Evolutionary conservation across 2,797 vertebrate genomes (phyloP).

Genomic region (Girardinus metallicus): DNA sequence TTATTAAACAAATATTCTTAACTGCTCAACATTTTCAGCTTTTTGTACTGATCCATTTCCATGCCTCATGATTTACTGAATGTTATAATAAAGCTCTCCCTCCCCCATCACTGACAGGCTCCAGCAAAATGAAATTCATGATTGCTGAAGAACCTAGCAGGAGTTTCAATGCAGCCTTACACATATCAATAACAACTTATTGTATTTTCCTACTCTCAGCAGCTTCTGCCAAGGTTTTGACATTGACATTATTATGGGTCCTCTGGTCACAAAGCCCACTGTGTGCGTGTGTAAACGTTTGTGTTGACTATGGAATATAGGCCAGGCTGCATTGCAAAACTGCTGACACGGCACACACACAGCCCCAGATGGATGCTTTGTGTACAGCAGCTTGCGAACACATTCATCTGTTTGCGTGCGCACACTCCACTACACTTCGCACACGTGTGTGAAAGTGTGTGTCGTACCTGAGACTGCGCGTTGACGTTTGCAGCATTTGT

Average conservation of each 20-base stretch:
- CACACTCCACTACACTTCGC: not conserved
- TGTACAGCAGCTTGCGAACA: conserved; percentile 7
- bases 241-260: conserved; percentile 37
- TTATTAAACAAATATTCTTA: not conserved
- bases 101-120: not conserved
- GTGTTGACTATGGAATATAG: conserved; percentile 37
- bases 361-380: conserved; percentile 5
- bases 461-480: conserved; percentile 93
- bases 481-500: conserved; percentile 92
- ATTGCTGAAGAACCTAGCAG: not conserved
- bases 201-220: conserved; percentile 1
- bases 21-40: not conserved
- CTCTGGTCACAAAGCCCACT: conserved; percentile 30
- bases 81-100: not conserved
- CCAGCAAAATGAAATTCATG: not conserved
- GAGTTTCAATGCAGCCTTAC: not conserved
- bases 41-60: not conserved
- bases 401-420: conserved; percentile 25
- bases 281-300: conserved; percentile 16
- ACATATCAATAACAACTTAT: conserved; percentile 19
- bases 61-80: not conserved
- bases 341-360: conserved; percentile 60
- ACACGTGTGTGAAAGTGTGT: conserved; percentile 1
- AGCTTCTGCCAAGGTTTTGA: conserved; percentile 19
- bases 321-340: conserved; percentile 42